Base-by-base conservation (phyloP, 2,113 vertebrate species). In the Hypomesus transpacificus region DNA sequence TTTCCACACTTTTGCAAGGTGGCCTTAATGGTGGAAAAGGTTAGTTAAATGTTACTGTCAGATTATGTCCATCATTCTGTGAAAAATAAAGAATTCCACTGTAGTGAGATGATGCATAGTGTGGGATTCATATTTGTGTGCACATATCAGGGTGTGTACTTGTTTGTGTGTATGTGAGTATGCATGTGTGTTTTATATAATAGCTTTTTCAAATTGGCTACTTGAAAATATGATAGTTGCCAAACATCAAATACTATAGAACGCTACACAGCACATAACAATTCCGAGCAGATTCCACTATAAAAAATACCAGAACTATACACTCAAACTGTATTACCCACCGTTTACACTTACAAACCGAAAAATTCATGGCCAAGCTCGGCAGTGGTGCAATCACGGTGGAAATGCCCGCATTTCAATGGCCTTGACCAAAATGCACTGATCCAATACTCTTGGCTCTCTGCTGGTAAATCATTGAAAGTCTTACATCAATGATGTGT, bases 21-120 rank as follows among this genome's bases (percentile, higher is more conserved):
- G 68, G 78, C 39, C 17, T 67, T 18, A 56, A 22, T 51, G 56
- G 14, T 76, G 72, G 59, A 56, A 84, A 58, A 81, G 52, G 11
- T 79, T 85, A 86, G 86, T 79, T 76, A 51, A 72, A 57, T 89
- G 82, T 89, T 80, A 75, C 73, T 85, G 81, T 80, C 70, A 81
- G 57, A 77, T 14, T 51, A 76, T 88, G 78, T 89, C 70, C 63
- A 85, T 80, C 65, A 74, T 68, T 76, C 59, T 71, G 53, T 90
- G 82, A 63, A 73, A 88, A 92, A 92, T 92, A 92, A 92, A 92
- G 79, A 86, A 80, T 20, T 87, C 65, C 65, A 79, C 73, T 83
- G 70, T 84, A 80, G 73, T 60, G 46, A 76, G 79, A 76, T 57
- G 50, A 70, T 67, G 66, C 67, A 22, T 31, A 57, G 72, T 71